Percentiles rank a stretch among this genome's conserved stretches.
Conservation (phyloP, 1,140 invertebrate species). For the Diuraphis noxia region DNA sequence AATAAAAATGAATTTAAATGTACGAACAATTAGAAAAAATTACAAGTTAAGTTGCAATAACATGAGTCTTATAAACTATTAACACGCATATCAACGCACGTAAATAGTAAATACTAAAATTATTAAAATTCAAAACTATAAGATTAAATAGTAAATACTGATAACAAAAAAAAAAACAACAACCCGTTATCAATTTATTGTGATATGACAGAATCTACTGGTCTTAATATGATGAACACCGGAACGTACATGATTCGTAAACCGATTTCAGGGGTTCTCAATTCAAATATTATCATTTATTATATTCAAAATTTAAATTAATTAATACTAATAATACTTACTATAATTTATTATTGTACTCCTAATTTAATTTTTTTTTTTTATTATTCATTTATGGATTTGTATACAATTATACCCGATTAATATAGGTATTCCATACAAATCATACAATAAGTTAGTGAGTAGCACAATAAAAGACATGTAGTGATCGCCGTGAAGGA, state of each 20-base stretch:
- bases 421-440: too few relatives aligned
- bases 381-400: background rate
- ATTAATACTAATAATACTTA: background rate
- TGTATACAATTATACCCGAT: too few relatives aligned
- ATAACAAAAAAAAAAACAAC: background rate
- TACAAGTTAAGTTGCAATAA: background rate
- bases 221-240: background rate
- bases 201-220: background rate
- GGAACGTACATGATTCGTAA: background rate
- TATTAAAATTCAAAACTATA: background rate
- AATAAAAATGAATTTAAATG: background rate
- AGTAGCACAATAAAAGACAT: too few relatives aligned
- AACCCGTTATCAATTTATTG: constrained; percentile 3
- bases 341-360: background rate
- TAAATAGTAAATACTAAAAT: background rate
- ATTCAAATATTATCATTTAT: background rate
- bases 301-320: background rate
- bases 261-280: background rate
- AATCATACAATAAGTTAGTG: too few relatives aligned
- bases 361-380: background rate
- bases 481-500: too few relatives aligned
- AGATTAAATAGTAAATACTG: background rate
- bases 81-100: background rate
- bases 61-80: background rate
- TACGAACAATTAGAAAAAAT: background rate